These are phyloP conservation scores for Furcifer pardalis DNA, from an alignment of 2,797 vertebrate species.

Conservation along the genomic window DNA sequence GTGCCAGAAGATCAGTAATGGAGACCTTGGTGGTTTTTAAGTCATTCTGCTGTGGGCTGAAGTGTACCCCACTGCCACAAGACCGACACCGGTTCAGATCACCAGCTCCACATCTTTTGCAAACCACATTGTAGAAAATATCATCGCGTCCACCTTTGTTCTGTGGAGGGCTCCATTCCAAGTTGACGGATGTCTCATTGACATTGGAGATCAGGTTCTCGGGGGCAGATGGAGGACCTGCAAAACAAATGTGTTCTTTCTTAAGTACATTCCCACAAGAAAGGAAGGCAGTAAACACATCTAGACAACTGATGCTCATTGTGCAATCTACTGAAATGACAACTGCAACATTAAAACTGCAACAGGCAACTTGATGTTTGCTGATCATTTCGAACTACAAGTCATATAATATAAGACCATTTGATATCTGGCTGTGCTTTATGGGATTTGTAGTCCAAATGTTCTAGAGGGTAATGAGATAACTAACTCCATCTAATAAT, in stretches of 20 bases:
- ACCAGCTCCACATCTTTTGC: constrained; percentile 86
- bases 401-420: not conserved
- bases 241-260: constrained; percentile 29
- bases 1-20: constrained; percentile 94
- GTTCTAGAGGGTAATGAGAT: too few species aligned
- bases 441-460: not conserved
- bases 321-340: not conserved
- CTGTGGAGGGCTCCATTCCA: constrained; percentile 93
- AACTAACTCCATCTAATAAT: too few species aligned
- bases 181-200: constrained; percentile 95
- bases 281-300: not conserved
- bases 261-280: not conserved
- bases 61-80: constrained; percentile 92
- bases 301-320: not conserved
- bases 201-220: constrained; percentile 96
- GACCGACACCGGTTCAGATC: constrained; percentile 87
- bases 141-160: constrained; percentile 92
- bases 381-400: not conserved
- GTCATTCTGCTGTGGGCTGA: constrained; percentile 90
- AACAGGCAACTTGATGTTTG: not conserved
- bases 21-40: constrained; percentile 89
- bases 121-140: constrained; percentile 92
- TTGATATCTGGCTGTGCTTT: not conserved
- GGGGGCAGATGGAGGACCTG: constrained; percentile 92
- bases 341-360: not conserved